Percentiles rank a stretch among this genome's conserved stretches.
phyloP scores from a whole-genome alignment of 1,140 invertebrate species.

The Goniozus legneri region DNA sequence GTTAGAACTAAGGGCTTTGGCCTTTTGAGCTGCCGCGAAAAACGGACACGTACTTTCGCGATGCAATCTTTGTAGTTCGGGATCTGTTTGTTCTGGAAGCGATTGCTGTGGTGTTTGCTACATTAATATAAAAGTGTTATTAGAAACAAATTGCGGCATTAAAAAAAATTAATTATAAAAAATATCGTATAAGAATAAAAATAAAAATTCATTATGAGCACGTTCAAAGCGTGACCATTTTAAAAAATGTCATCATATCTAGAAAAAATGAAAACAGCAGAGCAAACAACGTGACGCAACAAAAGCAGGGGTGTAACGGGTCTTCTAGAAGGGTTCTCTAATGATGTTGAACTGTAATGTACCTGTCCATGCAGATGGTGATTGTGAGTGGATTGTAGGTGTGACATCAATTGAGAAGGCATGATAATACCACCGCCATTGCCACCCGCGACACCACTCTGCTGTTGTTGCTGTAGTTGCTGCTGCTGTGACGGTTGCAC shows the following conservation, averaged over 20 bases:
- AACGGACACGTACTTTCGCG: conserved; percentile 43
- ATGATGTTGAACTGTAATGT: conserved; percentile 14
- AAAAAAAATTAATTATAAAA: background rate
- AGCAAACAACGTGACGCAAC: too few relatives aligned
- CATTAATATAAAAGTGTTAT: background rate
- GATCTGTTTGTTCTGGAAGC: conserved; percentile 34
- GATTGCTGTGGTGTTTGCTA: conserved; percentile 37
- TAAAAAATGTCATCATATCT: too few relatives aligned
- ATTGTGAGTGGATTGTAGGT: conserved; percentile 45
- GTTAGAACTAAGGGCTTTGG: conserved; percentile 39
- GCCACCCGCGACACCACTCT: conserved; percentile 31
- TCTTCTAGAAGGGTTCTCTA: too few relatives aligned
- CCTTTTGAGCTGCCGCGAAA: conserved; percentile 42
- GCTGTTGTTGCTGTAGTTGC: conserved; percentile 27
- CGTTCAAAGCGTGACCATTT: too few relatives aligned
- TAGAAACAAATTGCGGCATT: background rate
- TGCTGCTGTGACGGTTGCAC: conserved; percentile 43
- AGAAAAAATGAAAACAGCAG: too few relatives aligned
- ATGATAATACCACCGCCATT: conserved; percentile 38
- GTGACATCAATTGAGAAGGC: conserved; percentile 47
- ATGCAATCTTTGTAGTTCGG: conserved; percentile 39
- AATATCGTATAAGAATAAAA: too few relatives aligned
- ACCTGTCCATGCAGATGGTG: conserved; percentile 44
- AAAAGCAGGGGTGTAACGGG: too few relatives aligned
- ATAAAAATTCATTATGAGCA: too few relatives aligned